These are phyloP conservation scores for Crenuchus spilurus DNA, from an alignment of 2,797 vertebrate species.

Conservation along the genomic window DNA sequence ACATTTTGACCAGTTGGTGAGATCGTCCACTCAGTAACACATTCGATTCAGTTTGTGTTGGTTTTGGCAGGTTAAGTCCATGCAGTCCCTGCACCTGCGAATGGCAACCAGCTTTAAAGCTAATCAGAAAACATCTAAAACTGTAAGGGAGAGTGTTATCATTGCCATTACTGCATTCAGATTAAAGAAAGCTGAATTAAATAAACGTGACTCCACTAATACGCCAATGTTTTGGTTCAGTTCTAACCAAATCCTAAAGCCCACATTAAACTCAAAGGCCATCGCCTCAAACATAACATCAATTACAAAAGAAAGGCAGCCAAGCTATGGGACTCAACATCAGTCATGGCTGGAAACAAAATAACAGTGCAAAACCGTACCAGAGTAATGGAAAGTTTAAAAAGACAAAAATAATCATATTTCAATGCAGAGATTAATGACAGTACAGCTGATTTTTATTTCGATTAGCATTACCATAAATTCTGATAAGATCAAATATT, in stretches of 20 bases:
- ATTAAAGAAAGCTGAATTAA: background rate
- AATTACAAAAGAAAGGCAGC: constrained; percentile 36
- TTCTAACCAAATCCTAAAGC: background rate
- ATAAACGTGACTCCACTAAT: background rate
- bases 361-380: constrained; percentile 5
- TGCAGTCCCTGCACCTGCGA: background rate
- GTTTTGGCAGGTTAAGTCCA: constrained; percentile 2
- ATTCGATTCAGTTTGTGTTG: constrained; percentile 14
- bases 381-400: no score
- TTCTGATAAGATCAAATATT: constrained; percentile 62
- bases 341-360: constrained; percentile 29
- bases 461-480: constrained; percentile 62
- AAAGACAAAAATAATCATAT: constrained; percentile 34
- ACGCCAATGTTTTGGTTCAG: background rate
- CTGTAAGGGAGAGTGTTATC: background rate
- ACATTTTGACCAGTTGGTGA: background rate
- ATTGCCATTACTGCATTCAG: background rate
- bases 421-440: constrained; percentile 54
- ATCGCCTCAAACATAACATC: constrained; percentile 5
- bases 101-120: constrained; percentile 2
- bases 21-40: constrained; percentile 23
- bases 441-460: constrained; percentile 61
- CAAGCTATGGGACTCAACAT: constrained; percentile 37
- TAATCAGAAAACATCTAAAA: constrained; percentile 3
- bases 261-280: background rate